phyloP scores from a whole-genome alignment of 2,113 vertebrate species.

The Solenodon paradoxus region DNA sequence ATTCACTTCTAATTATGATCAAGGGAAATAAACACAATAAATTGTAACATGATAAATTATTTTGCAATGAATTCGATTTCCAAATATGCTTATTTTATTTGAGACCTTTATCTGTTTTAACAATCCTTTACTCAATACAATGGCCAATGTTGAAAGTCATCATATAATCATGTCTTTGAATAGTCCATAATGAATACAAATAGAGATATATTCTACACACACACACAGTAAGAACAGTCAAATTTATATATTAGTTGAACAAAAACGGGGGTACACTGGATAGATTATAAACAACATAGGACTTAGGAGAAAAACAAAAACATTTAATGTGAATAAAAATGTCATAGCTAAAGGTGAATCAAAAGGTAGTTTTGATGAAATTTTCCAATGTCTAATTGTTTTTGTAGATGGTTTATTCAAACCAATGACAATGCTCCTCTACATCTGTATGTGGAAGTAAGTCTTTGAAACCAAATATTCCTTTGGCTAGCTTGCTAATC shows the following conservation, averaged over 20 bases:
- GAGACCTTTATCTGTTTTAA: neutral
- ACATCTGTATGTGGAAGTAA: neutral
- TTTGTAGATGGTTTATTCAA: neutral
- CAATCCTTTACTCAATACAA: neutral
- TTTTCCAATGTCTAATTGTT: neutral
- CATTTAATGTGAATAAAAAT: neutral
- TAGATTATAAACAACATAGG: neutral
- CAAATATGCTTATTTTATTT: constrained; percentile 17
- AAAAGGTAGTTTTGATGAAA: neutral
- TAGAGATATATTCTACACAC: neutral
- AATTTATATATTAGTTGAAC: neutral
- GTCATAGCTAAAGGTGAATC: neutral
- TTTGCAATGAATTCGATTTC: constrained; percentile 25
- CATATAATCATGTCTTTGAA: neutral
- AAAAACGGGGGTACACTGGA: neutral
- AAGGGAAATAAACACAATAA: neutral
- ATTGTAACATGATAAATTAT: constrained; percentile 7
- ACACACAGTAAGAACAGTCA: neutral
- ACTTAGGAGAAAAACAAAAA: neutral
- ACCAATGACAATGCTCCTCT: neutral
- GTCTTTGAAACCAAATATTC: neutral
- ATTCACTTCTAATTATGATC: constrained; percentile 32
- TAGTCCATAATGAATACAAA: neutral
- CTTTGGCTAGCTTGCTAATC: neutral
- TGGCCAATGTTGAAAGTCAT: neutral